Base-by-base conservation (phyloP, 2,113 vertebrate genomes). In the Macquaria australasica region DNA sequence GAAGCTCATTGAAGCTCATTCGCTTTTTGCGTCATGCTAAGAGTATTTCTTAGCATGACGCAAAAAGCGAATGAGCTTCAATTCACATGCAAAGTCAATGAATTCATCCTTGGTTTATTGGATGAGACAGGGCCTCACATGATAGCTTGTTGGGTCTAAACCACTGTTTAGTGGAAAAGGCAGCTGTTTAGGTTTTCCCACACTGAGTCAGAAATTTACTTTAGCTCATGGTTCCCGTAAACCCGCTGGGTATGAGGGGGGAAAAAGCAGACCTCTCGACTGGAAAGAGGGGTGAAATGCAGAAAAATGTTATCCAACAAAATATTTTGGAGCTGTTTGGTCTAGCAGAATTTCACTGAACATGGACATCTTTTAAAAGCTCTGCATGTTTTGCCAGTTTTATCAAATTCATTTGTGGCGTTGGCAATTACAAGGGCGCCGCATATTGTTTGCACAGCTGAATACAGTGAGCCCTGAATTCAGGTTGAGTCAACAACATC, bases 121-220 rank as follows among this genome's bases (percentile, higher is more conserved):
- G 37, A 76, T 69, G 68, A 75, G 71, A 82, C 51, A n/a, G 41
- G 79, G 56, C 43, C 39, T 69, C 39, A 64, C 78, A 82, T 15
- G 76, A 70, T 64, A 79, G 73, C 60, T 50, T 53, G 63, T 63
- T 73, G 58, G 34, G 63, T 86, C 67, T 58, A 82, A 89, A 86
- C 84, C 72, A n/a, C 68, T 76, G 81, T 79, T 90, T 86, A 48
- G 88, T 76, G 86, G 67, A 81, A 63, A 89, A 87, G 66, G 72
- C 79, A 78, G 84, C 86, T 91, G 87, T 87, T 91, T 79, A 90
- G 70, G 78, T 82, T 92, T 88, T 85, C 90, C 89, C 87, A 90
- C 84, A 87, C 82, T 92, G 90, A 93, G 86, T 92, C 82, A 91
- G 91, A 92, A 85, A 92, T 91, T 70, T 84, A 87, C 78, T 77